phyloP scores from a whole-genome alignment of 2,113 vertebrate species.

The Grallaria varia region DNA sequence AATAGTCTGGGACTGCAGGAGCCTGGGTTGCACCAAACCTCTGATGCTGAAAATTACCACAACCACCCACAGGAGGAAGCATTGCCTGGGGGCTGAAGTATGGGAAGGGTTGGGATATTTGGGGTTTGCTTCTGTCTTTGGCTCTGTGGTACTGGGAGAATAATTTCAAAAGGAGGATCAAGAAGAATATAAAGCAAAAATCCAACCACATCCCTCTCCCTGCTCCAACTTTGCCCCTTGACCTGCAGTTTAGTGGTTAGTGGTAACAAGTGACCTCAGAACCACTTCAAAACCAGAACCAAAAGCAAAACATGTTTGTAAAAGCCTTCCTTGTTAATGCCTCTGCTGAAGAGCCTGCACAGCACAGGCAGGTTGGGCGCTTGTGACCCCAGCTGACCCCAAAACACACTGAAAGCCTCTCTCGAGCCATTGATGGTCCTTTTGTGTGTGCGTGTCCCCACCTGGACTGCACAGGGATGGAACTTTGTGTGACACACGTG shows the following conservation, averaged over 20 bases:
- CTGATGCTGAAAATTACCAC: background rate
- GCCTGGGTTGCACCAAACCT: background rate
- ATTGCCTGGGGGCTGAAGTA: background rate
- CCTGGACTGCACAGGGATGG: background rate
- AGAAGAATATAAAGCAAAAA: background rate
- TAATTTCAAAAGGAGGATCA: background rate
- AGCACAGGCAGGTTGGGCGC: no score
- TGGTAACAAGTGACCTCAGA: background rate
- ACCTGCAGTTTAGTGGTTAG: background rate
- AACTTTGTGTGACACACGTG: accelerated
- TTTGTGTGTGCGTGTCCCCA: background rate
- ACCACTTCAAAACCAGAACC: background rate
- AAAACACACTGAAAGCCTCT: background rate
- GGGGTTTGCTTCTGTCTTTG: background rate
- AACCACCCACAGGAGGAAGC: background rate
- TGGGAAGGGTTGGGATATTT: background rate
- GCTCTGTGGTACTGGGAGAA: background rate
- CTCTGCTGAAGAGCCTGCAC: background rate
- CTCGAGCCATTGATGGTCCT: background rate
- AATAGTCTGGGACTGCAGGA: background rate
- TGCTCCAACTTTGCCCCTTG: background rate
- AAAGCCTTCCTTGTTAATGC: background rate
- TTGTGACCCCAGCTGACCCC: background rate
- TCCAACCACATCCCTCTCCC: accelerated
- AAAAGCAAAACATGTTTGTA: background rate